phyloP scores from a whole-genome alignment of 2,888 invertebrate genomes.

The Deladenus siricidicola region DNA sequence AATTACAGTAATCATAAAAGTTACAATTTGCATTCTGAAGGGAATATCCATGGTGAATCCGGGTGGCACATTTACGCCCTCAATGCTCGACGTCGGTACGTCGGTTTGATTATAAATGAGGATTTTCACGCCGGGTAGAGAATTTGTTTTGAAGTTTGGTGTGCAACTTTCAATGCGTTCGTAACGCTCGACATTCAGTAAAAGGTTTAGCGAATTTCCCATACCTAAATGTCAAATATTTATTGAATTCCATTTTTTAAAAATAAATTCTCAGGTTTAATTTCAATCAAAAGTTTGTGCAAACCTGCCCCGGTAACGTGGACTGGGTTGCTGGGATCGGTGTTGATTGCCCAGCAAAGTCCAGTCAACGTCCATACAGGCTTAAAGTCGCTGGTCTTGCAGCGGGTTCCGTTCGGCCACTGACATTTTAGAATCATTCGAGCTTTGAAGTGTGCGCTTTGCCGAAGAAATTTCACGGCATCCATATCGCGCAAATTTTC shows the following conservation, averaged over 20 bases:
- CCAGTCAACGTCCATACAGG: conserved; percentile 52
- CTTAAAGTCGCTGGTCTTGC: conserved; percentile 37
- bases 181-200: conserved; percentile 49
- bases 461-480: conserved; percentile 45
- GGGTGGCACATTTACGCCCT: conserved; percentile 51
- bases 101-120: conserved; percentile 49
- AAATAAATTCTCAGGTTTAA: too few species aligned
- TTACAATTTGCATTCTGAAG: conserved; percentile 49
- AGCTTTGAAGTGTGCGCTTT: conserved; percentile 47
- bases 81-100: conserved; percentile 40
- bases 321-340: conserved; percentile 38
- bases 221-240: conserved; percentile 29
- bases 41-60: conserved; percentile 53
- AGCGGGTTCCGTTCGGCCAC: conserved; percentile 49
- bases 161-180: conserved; percentile 50
- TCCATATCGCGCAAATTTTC: conserved; percentile 48
- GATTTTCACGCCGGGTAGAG: conserved; percentile 46
- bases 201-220: conserved; percentile 40
- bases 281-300: too few species aligned
- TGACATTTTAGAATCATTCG: conserved; percentile 47
- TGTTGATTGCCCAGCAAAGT: conserved; percentile 52
- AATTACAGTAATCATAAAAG: conserved; percentile 7
- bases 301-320: conserved; percentile 39
- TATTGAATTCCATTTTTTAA: too few species aligned
- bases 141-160: conserved; percentile 39